These are phyloP conservation scores for Xestia xanthographa DNA, from an alignment of 2,888 invertebrate genomes.

Conservation along the genomic window DNA sequence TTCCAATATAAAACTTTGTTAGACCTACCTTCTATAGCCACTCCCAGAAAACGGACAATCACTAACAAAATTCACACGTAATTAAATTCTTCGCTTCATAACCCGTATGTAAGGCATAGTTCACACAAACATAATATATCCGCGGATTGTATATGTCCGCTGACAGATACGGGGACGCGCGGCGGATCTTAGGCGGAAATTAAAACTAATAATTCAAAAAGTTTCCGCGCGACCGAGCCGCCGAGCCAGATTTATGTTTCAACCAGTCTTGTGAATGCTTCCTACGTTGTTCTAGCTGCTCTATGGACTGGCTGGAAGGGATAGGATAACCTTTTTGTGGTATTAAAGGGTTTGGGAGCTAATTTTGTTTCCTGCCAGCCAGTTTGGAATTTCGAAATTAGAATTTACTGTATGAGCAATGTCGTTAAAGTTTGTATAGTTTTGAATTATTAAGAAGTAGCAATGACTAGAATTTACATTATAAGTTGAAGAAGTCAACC, in stretches of 20 bases:
- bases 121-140: slow-evolving; percentile 68
- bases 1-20: neutral
- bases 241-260: slow-evolving; percentile 88
- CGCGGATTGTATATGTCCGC: slow-evolving; percentile 79
- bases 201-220: slow-evolving; percentile 92
- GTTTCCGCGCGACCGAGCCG: slow-evolving; percentile 89
- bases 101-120: slow-evolving; percentile 63
- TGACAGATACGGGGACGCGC: slow-evolving; percentile 88
- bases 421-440: neutral
- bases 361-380: slow-evolving; percentile 14
- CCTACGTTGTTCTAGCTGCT: slow-evolving; percentile 78
- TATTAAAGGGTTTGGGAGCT: slow-evolving; percentile 21
- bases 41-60: slow-evolving; percentile 16
- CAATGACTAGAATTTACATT: neutral
- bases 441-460: neutral
- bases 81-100: slow-evolving; percentile 65
- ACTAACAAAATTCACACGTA: slow-evolving; percentile 55
- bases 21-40: neutral
- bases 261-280: slow-evolving; percentile 87
- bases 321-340: slow-evolving; percentile 63
- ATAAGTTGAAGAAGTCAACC: neutral
- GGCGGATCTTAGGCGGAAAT: slow-evolving; percentile 91
- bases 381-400: neutral
- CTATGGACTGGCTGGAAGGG: slow-evolving; percentile 73
- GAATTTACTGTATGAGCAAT: neutral